Conservation (phyloP, 2,113 vertebrate genomes). For the Melierax canorus region DNA sequence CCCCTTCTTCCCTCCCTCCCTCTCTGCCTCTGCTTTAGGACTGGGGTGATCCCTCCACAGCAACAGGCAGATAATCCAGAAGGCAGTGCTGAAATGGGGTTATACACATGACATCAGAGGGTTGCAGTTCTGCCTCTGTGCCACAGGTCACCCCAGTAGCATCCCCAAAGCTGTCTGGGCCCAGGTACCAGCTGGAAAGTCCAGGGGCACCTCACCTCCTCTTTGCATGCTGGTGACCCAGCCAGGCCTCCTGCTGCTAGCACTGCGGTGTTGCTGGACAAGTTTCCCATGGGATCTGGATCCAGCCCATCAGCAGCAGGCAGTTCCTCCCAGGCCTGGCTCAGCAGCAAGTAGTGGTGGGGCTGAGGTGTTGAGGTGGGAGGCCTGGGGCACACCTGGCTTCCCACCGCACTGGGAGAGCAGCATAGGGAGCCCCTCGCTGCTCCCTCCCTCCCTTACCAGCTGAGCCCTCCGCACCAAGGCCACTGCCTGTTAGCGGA, state of each 20-base stretch:
- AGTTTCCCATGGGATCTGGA: not conserved
- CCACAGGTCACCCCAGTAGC: not conserved
- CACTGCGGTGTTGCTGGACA: not conserved
- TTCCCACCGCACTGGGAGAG: not conserved
- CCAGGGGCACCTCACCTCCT: not conserved
- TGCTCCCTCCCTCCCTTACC: not conserved
- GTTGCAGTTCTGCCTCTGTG: not conserved
- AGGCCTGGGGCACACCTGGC: no score
- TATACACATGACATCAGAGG: not conserved
- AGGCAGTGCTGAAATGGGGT: not conserved
- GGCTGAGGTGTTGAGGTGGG: not conserved
- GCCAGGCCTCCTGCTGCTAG: not conserved
- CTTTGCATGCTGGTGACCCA: not conserved
- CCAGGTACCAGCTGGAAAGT: not conserved
- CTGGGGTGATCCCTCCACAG: not conserved
- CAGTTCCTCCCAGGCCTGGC: rapidly evolving
- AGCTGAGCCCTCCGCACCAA: rapidly evolving
- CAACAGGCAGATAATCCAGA: no score
- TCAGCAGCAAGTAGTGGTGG: not conserved
- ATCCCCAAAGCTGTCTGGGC: not conserved
- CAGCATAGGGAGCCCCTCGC: not conserved
- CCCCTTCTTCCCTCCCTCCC: not conserved
- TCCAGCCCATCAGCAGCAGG: not conserved
- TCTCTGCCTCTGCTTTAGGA: not conserved
- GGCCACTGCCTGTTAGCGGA: not conserved